A percentile compares a stretch with the other conserved stretches of the same genome.
These are phyloP conservation scores for Gasterosteus nipponicus DNA, from an alignment of 2,113 vertebrate species.

Conservation along the genomic window DNA sequence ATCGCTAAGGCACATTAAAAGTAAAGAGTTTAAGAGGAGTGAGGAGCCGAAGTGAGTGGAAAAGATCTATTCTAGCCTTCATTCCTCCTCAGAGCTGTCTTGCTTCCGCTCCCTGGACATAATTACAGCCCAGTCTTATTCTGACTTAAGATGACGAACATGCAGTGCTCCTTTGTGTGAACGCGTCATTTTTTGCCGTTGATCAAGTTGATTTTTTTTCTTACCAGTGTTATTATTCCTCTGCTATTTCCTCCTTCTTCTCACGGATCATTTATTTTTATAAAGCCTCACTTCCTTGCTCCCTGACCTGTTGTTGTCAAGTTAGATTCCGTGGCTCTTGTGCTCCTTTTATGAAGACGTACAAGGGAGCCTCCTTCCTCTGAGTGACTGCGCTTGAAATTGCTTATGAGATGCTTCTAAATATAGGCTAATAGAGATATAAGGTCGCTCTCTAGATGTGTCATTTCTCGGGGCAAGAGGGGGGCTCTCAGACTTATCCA, in stretches of 20 bases:
- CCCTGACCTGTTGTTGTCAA: slow-evolving; percentile 29
- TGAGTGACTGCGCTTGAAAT: slow-evolving; percentile 74
- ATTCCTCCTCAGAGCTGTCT: slow-evolving; percentile 40
- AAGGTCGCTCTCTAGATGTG: slow-evolving; percentile 60
- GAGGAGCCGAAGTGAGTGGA: slow-evolving; percentile 42
- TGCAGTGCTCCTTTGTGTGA: slow-evolving; percentile 40
- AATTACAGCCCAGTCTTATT: slow-evolving; percentile 63
- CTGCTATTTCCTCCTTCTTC: slow-evolving; percentile 19
- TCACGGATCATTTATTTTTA: slow-evolving; percentile 49
- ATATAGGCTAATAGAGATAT: slow-evolving; percentile 69
- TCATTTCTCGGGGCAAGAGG: slow-evolving; percentile 62
- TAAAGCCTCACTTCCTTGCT: slow-evolving; percentile 25
- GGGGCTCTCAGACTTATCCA: slow-evolving; percentile 65
- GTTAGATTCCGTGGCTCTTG: slow-evolving; percentile 25
- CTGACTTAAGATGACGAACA: slow-evolving; percentile 51
- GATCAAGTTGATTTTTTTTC: slow-evolving; percentile 45
- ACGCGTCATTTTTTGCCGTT: slow-evolving; percentile 50
- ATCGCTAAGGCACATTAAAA: slow-evolving; percentile 71
- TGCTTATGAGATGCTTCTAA: slow-evolving; percentile 70
- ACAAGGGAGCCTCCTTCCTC: slow-evolving; percentile 46
- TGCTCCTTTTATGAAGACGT: slow-evolving; percentile 49
- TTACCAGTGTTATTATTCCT: slow-evolving; percentile 38
- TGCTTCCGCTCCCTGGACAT: slow-evolving; percentile 42
- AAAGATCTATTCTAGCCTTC: slow-evolving; percentile 48
- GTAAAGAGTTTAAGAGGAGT: slow-evolving; percentile 53